Percentiles rank a stretch among this genome's conserved stretches.
Conservation (phyloP, 2,113 vertebrate genomes). For the Nestor notabilis region DNA sequence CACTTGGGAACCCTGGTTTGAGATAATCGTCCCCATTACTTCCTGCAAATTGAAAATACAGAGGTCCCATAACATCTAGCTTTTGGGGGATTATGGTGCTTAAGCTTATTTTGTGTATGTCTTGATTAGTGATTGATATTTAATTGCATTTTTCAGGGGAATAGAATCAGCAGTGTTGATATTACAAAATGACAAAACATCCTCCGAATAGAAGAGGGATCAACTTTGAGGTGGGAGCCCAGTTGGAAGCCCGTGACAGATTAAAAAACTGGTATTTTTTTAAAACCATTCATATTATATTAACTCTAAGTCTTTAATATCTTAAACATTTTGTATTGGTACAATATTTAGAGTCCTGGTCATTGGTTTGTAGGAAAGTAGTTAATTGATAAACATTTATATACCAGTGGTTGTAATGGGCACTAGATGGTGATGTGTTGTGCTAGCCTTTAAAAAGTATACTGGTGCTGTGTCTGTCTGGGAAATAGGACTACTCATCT, state of each 20-base stretch:
- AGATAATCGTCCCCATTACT: neutral
- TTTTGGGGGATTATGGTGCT: slow-evolving; percentile 43
- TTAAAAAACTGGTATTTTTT: slow-evolving; percentile 96
- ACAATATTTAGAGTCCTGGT: slow-evolving; percentile 20
- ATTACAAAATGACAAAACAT: slow-evolving; percentile 94
- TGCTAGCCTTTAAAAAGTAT: neutral
- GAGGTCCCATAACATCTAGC: neutral
- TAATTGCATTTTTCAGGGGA: slow-evolving; percentile 85
- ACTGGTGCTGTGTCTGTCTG: neutral
- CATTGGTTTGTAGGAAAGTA: slow-evolving; percentile 25
- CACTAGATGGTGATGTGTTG: neutral
- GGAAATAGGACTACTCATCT: neutral
- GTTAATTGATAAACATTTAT: neutral
- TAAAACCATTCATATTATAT: slow-evolving; percentile 70
- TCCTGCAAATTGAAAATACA: neutral
- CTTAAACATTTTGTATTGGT: slow-evolving; percentile 36
- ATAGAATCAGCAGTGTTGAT: slow-evolving; percentile 80
- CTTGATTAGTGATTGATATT: slow-evolving; percentile 73
- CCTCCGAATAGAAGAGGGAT: slow-evolving; percentile 95
- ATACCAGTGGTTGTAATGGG: slow-evolving; percentile 35
- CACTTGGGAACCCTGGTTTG: neutral
- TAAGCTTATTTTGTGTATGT: slow-evolving; percentile 61
- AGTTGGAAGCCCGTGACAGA: slow-evolving; percentile 94
- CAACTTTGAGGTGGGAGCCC: slow-evolving; percentile 94
- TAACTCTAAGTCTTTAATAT: slow-evolving; percentile 61